phyloP scores from a whole-genome alignment of 2,113 vertebrate genomes.

The Ageneiosus marmoratus region DNA sequence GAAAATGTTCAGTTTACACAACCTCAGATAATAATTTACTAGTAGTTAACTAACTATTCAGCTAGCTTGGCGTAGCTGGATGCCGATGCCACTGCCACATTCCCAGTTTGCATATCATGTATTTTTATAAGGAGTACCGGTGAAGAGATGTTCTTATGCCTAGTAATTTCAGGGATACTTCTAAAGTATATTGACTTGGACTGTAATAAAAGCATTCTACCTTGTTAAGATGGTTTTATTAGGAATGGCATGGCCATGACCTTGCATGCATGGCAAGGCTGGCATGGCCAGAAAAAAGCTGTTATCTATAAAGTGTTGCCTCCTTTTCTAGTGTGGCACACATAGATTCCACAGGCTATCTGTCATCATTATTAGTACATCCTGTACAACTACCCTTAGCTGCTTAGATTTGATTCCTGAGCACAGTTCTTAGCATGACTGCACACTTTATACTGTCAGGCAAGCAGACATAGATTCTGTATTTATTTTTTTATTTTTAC shows the following conservation, averaged over 20 bases:
- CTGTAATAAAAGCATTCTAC: too few relatives aligned
- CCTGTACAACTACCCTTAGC: background rate
- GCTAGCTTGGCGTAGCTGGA: background rate
- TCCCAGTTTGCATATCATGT: background rate
- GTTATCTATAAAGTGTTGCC: background rate
- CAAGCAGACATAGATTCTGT: too few relatives aligned
- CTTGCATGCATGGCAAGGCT: conserved; percentile 11
- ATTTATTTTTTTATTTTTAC: too few relatives aligned
- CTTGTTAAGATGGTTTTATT: background rate
- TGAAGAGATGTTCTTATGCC: background rate
- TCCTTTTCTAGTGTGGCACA: background rate
- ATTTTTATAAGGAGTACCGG: background rate
- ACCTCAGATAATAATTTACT: background rate
- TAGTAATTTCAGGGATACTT: background rate
- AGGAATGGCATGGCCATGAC: background rate
- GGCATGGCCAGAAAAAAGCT: background rate
- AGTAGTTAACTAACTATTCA: background rate
- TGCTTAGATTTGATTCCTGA: background rate
- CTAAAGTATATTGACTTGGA: too few relatives aligned
- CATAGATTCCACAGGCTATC: background rate
- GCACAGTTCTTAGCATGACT: conserved; percentile 5
- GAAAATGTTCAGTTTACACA: too few relatives aligned
- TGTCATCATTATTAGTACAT: conserved; percentile 14
- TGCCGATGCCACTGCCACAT: background rate
- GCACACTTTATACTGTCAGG: background rate